Evolutionary conservation across 2,888 invertebrate species (phyloP).

Genomic region (Sipha maydis): DNA sequence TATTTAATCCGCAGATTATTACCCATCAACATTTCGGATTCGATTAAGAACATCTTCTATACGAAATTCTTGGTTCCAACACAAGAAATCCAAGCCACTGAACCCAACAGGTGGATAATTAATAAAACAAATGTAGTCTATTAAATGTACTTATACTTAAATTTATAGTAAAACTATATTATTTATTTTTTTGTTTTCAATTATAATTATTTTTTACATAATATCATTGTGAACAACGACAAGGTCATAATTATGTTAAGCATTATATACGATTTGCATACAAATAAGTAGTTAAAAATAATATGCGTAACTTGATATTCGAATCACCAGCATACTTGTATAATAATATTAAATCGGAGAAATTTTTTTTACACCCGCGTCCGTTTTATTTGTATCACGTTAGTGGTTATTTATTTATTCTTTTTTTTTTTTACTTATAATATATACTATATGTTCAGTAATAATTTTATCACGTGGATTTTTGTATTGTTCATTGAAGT

Average conservation of each 20-base stretch:
- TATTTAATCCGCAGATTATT: slow-evolving; percentile 27
- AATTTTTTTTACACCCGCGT: background rate
- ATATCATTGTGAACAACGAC: background rate
- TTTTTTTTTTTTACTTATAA: too few relatives aligned
- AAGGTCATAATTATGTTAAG: background rate
- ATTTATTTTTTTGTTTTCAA: background rate
- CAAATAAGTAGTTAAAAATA: too few relatives aligned
- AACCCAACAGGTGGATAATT: slow-evolving; percentile 15
- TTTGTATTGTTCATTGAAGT: too few relatives aligned
- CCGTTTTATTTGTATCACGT: background rate
- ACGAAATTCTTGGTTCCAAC: slow-evolving; percentile 31
- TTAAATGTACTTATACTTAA: background rate
- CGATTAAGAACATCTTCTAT: slow-evolving; percentile 56
- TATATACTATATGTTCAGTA: too few relatives aligned
- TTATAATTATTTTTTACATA: background rate
- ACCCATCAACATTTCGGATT: slow-evolving; percentile 49
- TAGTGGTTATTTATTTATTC: too few relatives aligned
- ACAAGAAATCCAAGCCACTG: slow-evolving; percentile 37
- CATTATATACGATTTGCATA: background rate
- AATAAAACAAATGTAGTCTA: slow-evolving; percentile 4
- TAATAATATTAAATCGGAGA: too few relatives aligned
- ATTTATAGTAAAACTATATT: background rate
- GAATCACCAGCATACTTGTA: too few relatives aligned
- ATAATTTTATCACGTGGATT: too few relatives aligned
- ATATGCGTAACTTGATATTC: too few relatives aligned